phyloP scores from a whole-genome alignment of 2,888 invertebrate species.

The Drosophila leonis region DNA sequence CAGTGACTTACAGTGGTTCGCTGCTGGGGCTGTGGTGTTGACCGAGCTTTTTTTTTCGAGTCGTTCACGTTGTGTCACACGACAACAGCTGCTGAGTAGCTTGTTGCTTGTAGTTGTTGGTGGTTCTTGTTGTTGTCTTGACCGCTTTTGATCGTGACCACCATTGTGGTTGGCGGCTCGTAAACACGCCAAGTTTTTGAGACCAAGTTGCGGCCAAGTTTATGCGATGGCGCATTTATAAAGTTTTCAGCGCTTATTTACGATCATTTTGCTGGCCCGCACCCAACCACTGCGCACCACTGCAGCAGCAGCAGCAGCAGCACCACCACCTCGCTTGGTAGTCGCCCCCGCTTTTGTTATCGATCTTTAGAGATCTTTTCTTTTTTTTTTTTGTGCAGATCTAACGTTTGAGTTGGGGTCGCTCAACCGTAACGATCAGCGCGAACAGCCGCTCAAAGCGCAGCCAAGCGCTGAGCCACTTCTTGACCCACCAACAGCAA shows the following conservation, averaged over 20 bases:
- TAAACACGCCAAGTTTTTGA: constrained; percentile 70
- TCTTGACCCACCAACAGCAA: constrained; percentile 40
- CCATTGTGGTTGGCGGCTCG: constrained; percentile 81
- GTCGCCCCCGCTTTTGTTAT: constrained; percentile 32
- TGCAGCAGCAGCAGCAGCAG: neutral
- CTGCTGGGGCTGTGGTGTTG: constrained; percentile 5
- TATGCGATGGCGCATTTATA: constrained; percentile 76
- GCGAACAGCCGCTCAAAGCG: constrained; percentile 40
- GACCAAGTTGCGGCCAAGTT: constrained; percentile 65
- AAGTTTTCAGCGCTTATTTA: constrained; percentile 81
- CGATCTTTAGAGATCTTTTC: constrained; percentile 41
- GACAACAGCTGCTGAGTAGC: constrained; percentile 39
- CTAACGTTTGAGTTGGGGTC: constrained; percentile 21
- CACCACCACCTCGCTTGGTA: neutral
- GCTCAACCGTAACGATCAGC: constrained; percentile 25
- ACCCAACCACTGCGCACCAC: constrained; percentile 15
- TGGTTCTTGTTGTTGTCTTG: constrained; percentile 51
- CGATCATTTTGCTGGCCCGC: constrained; percentile 60
- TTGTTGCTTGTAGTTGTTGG: constrained; percentile 18
- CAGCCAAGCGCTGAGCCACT: constrained; percentile 55
- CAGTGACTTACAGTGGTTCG: neutral
- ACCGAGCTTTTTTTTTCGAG: constrained; percentile 33
- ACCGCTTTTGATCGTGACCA: constrained; percentile 82
- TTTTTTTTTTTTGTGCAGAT: constrained; percentile 6
- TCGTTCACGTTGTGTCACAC: constrained; percentile 61